Evolutionary conservation across 2,888 invertebrate species (phyloP).

Genomic region (Parascotia fuliginaria): DNA sequence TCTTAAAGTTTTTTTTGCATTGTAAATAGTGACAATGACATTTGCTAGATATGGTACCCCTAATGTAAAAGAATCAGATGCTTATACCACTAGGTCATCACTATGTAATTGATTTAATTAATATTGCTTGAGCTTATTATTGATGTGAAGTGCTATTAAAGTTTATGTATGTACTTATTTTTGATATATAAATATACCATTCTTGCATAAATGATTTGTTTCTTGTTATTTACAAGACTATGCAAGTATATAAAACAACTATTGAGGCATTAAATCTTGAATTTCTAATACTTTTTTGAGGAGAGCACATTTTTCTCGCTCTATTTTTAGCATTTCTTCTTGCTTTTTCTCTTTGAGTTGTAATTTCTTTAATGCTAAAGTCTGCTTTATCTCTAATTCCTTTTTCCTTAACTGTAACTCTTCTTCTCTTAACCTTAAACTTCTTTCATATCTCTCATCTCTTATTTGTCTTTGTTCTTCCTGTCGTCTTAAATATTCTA

Average conservation of each 20-base stretch:
- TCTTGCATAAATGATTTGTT: too few relatives aligned
- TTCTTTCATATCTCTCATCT: constrained; percentile 67
- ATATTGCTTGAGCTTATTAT: too few relatives aligned
- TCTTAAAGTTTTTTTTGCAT: too few relatives aligned
- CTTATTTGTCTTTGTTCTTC: constrained; percentile 62
- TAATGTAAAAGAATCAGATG: too few relatives aligned
- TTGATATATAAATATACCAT: too few relatives aligned
- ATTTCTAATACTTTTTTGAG: constrained; percentile 57
- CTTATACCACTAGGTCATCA: too few relatives aligned
- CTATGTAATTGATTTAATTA: too few relatives aligned
- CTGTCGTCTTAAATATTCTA: constrained; percentile 66
- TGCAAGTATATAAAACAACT: constrained; percentile 5
- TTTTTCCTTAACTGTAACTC: constrained; percentile 64
- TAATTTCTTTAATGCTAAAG: constrained; percentile 63
- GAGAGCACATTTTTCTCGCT: constrained; percentile 67
- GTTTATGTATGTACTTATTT: too few relatives aligned
- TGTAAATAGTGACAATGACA: too few relatives aligned
- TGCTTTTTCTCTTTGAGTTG: constrained; percentile 68
- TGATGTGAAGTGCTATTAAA: too few relatives aligned
- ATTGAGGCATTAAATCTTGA: constrained; percentile 46
- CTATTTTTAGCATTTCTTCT: constrained; percentile 68
- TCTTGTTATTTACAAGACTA: constrained; percentile 8
- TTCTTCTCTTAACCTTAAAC: constrained; percentile 64
- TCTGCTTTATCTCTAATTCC: constrained; percentile 69
- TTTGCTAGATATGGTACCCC: too few relatives aligned